Evolutionary conservation across 2,113 vertebrate species (phyloP), one percentile per base, ranked within the genome.

Genomic region (Sarotherodon lohbergeri): DNA sequence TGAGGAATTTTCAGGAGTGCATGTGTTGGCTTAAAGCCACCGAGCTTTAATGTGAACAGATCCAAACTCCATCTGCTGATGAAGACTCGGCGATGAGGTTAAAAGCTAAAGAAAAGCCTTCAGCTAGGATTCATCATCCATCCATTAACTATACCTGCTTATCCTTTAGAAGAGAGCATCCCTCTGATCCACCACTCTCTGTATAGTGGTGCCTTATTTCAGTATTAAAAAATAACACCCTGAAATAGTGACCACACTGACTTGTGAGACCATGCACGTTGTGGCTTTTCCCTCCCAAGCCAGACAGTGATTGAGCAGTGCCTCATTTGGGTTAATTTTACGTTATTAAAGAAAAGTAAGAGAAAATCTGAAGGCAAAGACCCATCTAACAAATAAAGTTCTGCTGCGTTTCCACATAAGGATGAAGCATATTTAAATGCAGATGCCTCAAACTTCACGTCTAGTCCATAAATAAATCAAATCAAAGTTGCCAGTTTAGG

Each of bases 211-310:
- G 34, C 11, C 71, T 78, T 29, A 50, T n/a, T 50, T 78, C 73
- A 78, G 14, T 48, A 19, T 76, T 76, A 76, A 50, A 48, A 50
- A n/a, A n/a, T n/a, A n/a, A 7, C 43, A 11, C 24, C 24, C 41
- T 29, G 1, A 50, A 76, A 76, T 11, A 7, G 43, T 46, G 46
- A 0, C 24, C 0, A 1, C 4, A 50, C 1, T 0, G 73, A 78
- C 10, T 32, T 13, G 0, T 32, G 73, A 50, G 73, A 46, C 46
- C 4, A 5, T 50, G 27, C 27, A n/a, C 29, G 1, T 7, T 0
- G 24, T 34, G 4, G 73, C 1, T 78, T 78, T 52, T 78, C 19
- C 73, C 48, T 34, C 9, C 46, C 46, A 52, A 17, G 10, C 9
- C 46, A 78, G 4, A 50, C 71, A 50, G 73, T 32, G 46, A 19